Base-by-base conservation (phyloP, 2,888 invertebrate genomes). In the Oscheius sp. region DNA sequence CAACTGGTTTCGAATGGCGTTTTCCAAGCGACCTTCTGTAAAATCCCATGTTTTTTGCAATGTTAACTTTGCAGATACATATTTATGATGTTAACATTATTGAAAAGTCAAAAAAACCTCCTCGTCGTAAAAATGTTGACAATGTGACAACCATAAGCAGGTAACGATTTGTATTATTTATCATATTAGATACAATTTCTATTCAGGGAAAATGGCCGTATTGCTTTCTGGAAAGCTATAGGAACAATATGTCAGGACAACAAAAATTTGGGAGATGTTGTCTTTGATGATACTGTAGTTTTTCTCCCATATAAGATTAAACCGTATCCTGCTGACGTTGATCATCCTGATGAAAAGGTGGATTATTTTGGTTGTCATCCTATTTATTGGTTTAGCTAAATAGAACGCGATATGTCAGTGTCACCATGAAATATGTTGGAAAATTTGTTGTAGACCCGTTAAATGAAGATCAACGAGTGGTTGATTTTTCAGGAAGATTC, bases 281-380 rank as follows among this genome's bases (percentile, higher is more conserved):
- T 43, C 6, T 61, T 61, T 25, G 61, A 61, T 45, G 41, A 43
- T 61, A 35, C n/a, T 18, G 9, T 43, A n/a, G 18, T 21, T 43
- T 61, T 18, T 41, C 43, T 61, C 1, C 21, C 43, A 18, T 41
- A 61, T 41, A 1, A 41, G 29, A n/a, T 29, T 41, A 2, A 5
- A n/a, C 41, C 12, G 9, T 13, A 21, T 21, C 7, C 7, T 21
- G 6, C 9, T 3, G 13, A n/a, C 18, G 61, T 61, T 13, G 61
- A 61, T 16, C 61, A 61, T 61, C 61, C 61, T n/a, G 21, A 43
- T n/a, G 43, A 61, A 61, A 61, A 45, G 16, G 59, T 59, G 29
- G 13, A n/a, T 35, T 3, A 16, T 59, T 59, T 16, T 59, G n/a
- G 7, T 6, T 16, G 12, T 12, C n/a, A n/a, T 18, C 25, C 16